Conservation (phyloP, 2,888 invertebrate genomes). For the Eurytoma adleriae region DNA sequence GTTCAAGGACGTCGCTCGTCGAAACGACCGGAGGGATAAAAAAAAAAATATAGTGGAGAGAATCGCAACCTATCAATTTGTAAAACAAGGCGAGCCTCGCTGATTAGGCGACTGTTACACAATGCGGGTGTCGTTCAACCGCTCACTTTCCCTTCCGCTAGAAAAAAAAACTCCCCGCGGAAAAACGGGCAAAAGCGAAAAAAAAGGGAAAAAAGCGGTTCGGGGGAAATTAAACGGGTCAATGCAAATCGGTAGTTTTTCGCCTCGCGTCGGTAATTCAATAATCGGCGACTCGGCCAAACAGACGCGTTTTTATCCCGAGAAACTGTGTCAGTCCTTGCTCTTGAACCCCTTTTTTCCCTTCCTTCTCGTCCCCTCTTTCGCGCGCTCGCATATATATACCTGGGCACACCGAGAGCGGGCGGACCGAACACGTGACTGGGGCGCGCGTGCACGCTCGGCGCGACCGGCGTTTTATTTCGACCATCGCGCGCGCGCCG, state of each 20-base stretch:
- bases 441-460: background rate
- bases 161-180: background rate
- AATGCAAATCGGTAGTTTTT: conserved; percentile 48
- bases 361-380: background rate
- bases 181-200: background rate
- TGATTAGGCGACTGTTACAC: conserved; percentile 28
- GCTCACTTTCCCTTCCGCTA: conserved; percentile 46
- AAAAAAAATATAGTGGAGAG: background rate
- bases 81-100: conserved; percentile 19
- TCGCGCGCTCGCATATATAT: background rate
- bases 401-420: background rate
- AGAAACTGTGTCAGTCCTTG: conserved; percentile 57
- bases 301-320: conserved; percentile 49
- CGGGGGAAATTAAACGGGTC: conserved; percentile 38
- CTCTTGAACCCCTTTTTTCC: conserved; percentile 56
- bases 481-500: background rate
- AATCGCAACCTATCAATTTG: background rate
- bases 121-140: conserved; percentile 37
- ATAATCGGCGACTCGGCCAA: conserved; percentile 46
- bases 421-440: conserved; percentile 34
- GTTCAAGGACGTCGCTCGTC: conserved; percentile 32
- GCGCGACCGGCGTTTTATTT: conserved; percentile 19
- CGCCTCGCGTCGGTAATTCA: conserved; percentile 39
- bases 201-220: background rate
- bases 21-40: background rate